Evolutionary conservation across 2,113 vertebrate genomes (phyloP).

Genomic region (Lynx canadensis): DNA sequence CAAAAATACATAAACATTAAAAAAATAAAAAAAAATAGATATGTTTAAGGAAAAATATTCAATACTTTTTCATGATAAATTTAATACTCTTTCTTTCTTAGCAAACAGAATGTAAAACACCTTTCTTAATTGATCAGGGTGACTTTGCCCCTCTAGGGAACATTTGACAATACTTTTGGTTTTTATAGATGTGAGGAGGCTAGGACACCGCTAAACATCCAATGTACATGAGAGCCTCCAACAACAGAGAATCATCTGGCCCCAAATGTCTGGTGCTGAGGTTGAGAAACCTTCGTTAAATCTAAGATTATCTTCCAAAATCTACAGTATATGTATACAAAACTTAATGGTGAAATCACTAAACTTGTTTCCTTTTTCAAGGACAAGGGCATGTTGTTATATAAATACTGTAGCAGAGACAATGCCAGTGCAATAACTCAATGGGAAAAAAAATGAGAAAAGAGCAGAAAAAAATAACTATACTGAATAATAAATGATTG

Average conservation of each 20-base stretch:
- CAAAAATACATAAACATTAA: too few relatives aligned
- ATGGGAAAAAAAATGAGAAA: neutral
- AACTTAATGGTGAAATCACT: neutral
- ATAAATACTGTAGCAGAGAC: constrained; percentile 14
- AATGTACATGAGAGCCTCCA: neutral
- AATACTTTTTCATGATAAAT: constrained; percentile 37
- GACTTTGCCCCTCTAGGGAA: neutral
- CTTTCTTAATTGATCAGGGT: neutral
- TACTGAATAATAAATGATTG: neutral
- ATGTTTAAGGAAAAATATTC: neutral
- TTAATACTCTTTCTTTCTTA: neutral
- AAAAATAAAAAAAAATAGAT: too few relatives aligned
- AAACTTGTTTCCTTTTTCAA: constrained; percentile 12
- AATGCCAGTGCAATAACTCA: neutral
- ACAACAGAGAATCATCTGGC: neutral
- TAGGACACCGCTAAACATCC: neutral
- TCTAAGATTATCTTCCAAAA: neutral
- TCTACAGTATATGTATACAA: neutral
- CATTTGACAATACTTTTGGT: neutral
- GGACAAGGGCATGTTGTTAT: neutral
- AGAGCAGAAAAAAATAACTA: neutral
- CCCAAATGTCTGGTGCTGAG: neutral
- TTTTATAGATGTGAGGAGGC: neutral
- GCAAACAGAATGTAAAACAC: constrained; percentile 46
- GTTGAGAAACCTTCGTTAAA: neutral